phyloP scores from a whole-genome alignment of 2,888 invertebrate species.

The Polydesmus complanatus region DNA sequence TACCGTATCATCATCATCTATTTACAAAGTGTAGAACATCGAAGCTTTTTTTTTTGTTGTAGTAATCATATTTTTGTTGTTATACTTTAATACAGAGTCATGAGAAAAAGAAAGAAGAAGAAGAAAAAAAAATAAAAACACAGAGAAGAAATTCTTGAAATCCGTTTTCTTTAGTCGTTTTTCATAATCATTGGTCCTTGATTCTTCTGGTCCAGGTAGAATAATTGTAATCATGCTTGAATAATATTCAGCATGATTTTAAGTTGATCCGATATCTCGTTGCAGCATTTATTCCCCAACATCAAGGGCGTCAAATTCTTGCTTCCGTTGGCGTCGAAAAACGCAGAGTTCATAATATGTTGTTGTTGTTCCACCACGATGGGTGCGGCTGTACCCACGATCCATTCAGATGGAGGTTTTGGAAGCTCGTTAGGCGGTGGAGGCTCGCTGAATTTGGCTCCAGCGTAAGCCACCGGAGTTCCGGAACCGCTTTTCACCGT shows the following conservation, averaged over 20 bases:
- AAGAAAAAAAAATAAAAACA: no score
- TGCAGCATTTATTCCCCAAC: constrained; percentile 20
- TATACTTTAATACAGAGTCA: no score
- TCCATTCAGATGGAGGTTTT: constrained; percentile 68
- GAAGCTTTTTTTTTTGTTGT: no score
- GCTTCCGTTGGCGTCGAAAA: not conserved
- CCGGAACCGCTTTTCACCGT: constrained; percentile 2
- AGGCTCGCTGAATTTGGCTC: constrained; percentile 68
- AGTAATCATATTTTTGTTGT: no score
- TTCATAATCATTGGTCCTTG: no score
- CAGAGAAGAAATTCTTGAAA: no score
- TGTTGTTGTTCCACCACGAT: no score
- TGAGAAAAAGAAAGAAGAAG: no score
- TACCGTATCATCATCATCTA: no score
- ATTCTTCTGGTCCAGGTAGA: not conserved
- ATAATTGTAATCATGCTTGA: constrained; percentile 21
- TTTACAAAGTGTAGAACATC: no score
- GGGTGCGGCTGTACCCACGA: constrained; percentile 25
- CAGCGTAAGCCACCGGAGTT: constrained; percentile 38
- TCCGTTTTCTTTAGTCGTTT: no score
- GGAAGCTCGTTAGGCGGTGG: constrained; percentile 64
- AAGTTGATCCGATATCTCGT: constrained; percentile 28
- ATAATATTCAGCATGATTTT: constrained; percentile 30
- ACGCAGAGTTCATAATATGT: no score
- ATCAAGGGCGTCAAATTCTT: constrained; percentile 14